Conservation (phyloP, 1,140 invertebrate genomes). For the Nautilus pompilius region DNA sequence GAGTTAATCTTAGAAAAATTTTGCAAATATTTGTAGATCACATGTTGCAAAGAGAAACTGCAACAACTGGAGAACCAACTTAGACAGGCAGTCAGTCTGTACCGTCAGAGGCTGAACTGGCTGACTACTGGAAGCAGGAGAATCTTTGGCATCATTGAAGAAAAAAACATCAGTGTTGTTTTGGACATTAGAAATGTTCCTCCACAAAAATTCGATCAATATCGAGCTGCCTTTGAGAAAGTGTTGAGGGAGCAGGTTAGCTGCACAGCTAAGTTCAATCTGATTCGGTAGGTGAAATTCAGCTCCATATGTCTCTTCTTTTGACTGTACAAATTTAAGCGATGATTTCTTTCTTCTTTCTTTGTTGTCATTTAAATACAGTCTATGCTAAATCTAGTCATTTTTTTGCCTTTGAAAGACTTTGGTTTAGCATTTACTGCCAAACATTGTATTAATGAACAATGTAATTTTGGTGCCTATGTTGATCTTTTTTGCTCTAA, state of each 20-base stretch:
- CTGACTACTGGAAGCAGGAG: conserved; percentile 52
- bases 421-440: too few relatives aligned
- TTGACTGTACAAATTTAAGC: too few relatives aligned
- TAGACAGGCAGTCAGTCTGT: conserved; percentile 42
- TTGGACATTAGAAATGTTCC: conserved; percentile 50
- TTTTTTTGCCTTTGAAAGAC: too few relatives aligned
- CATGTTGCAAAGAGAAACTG: conserved; percentile 43
- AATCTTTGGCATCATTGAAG: conserved; percentile 53
- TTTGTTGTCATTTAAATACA: too few relatives aligned
- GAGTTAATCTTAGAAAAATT: background rate
- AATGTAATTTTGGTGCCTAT: too few relatives aligned
- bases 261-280: conserved; percentile 50
- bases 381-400: too few relatives aligned
- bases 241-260: conserved; percentile 52
- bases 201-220: conserved; percentile 51
- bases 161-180: conserved; percentile 47
- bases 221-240: conserved; percentile 43
- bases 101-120: conserved; percentile 49
- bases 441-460: too few relatives aligned
- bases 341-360: too few relatives aligned
- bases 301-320: too few relatives aligned
- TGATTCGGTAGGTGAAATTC: conserved; percentile 47
- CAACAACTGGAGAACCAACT: conserved; percentile 42
- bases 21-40: conserved; percentile 24
- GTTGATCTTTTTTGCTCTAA: too few relatives aligned